Conservation (phyloP, 2,888 invertebrate genomes). For the Nephrotoma guestfalica region DNA sequence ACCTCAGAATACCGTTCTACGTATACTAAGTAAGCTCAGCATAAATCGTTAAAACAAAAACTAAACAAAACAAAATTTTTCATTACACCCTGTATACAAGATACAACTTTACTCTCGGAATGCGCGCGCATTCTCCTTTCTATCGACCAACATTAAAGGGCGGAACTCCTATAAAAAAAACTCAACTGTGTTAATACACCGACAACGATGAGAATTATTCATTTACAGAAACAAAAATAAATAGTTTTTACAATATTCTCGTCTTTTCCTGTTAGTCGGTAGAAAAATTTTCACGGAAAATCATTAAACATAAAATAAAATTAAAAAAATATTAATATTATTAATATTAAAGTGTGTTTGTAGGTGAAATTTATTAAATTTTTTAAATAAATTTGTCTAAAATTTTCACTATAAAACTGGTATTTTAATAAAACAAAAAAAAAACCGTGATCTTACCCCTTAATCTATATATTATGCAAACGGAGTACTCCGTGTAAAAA, state of each 20-base stretch:
- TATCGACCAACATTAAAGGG: slow-evolving; percentile 5
- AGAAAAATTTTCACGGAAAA: background rate
- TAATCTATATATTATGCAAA: background rate
- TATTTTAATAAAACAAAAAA: background rate
- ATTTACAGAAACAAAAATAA: background rate
- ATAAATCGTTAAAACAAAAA: background rate
- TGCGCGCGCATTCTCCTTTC: slow-evolving; percentile 2
- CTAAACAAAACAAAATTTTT: background rate
- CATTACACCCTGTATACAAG: background rate
- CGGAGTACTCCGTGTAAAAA: background rate
- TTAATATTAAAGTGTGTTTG: background rate
- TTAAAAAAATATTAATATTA: background rate
- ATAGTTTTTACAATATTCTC: background rate
- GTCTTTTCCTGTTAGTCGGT: background rate
- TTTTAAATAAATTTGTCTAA: background rate
- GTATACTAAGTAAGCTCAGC: too few species aligned
- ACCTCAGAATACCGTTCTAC: background rate
- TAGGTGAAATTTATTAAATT: background rate
- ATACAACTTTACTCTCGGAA: background rate
- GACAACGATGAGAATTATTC: background rate
- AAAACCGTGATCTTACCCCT: background rate
- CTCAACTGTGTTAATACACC: background rate
- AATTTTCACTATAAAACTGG: background rate
- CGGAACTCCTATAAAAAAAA: slow-evolving; percentile 3
- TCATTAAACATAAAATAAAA: background rate